Base-by-base conservation (phyloP, 2,888 invertebrate genomes). In the Xestia sexstrigata region DNA sequence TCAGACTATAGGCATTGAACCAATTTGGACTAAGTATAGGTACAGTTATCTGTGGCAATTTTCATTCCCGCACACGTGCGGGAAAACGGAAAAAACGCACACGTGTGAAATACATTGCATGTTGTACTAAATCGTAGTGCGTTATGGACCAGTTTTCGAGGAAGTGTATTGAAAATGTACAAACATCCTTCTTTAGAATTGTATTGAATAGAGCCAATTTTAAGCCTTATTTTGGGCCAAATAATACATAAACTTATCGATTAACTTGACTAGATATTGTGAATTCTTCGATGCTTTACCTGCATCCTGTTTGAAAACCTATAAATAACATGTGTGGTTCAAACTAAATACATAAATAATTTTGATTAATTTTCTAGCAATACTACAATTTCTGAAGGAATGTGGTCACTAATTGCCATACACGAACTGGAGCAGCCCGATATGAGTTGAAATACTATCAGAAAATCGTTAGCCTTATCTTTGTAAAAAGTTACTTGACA, bases 371-470 rank as follows among this genome's bases (percentile, higher is more conserved):
- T 63, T 76, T 42, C 35, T n/a, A 83, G 68, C 78, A 80, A 76
- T 78, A 78, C 75, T 55, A 78, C 80, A 74, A 79, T 74, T 80
- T 86, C 74, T 73, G 74, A 69, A 77, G 85, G 79, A 85, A 88
- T 88, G 87, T 88, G 70, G 84, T 79, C 76, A 73, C 74, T 88
- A 85, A 88, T 89, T 85, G 88, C 81, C 62, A 77, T 78, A 83
- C 76, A 83, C 49, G 76, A 76, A 68, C 65, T 87, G 60, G 78
- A 79, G 20, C 76, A 79, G 39, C 42, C 8, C n/a, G 52, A 70
- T 82, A 80, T 70, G 73, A 76, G 60, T 86, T 70, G 67, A 68
- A 79, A 83, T 77, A 71, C 76, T 81, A 81, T 77, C 74, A 78
- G 62, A 86, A 73, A 82, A 73, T 68, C 30, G 13, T 49, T 52